Evolutionary conservation across 2,888 invertebrate species (phyloP), one percentile per base, ranked within the genome.

Genomic region (Tetragonula carbonaria): DNA sequence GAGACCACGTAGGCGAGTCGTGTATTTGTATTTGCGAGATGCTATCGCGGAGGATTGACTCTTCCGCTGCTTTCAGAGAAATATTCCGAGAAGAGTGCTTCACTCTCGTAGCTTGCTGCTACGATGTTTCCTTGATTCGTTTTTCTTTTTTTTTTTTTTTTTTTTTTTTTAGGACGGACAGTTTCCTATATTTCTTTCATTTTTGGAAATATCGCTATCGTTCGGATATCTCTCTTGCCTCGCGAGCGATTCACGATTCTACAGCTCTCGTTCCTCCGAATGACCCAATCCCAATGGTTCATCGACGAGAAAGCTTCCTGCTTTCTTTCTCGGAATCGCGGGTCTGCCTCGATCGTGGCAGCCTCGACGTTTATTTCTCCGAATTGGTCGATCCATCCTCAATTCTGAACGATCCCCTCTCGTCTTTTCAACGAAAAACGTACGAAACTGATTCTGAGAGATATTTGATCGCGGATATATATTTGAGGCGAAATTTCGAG

Each of bases 281-380:
- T 63, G 68, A 45, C 45, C 45, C 14, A 53, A 21, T 57, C 78
- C 78, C 76, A 33, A 45, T 45, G 45, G 45, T 78, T 57, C n/a
- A 51, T 77, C 21, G 23, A 6, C 14, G 16, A 18, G 23, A 55
- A 33, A 65, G 53, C 50, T 74, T 77, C 78, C 57, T 45, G 16
- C 14, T 63, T 23, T 66, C 28, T 23, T 59, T 23, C 45, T 33
- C 11, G 28, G 71, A 80, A 65, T 50, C 71, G 14, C 14, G 65
- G 65, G 57, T 3, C 33, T 33, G 59, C 59, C 65, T 51, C 38
- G 18, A 55, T 28, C 28, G 28, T 28, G 28, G 28, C 28, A 28
- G 59, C 59, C 65, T 51, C 38, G 18, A 55, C 66, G 72, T 59
- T 81, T 67, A 66, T 79, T 72, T 79, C 72, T 33, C 4, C 45